Base-by-base conservation (phyloP, 2,888 invertebrate species). In the Hymenopus coronatus region DNA sequence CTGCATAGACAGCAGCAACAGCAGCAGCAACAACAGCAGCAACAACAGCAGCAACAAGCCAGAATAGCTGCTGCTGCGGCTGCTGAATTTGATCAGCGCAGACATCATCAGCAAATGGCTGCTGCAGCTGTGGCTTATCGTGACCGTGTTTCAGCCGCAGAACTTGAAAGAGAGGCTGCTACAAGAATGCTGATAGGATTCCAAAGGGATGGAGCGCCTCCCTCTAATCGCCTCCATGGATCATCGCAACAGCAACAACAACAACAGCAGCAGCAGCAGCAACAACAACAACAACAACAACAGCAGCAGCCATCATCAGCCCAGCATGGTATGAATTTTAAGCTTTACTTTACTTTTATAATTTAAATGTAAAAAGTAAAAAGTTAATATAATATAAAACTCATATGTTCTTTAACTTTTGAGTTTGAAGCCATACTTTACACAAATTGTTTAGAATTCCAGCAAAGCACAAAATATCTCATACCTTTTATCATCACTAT, bases 1-100 rank as follows among this genome's bases (percentile, higher is more conserved):
- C 91, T 91, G 88, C 93, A 93, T 90, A 93, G 93, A 90, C 93
- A 93, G 14, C 93, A 93, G 9, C 93, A 93, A 89, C 93, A 93
- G 0, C 91, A 86, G 93, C 30, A 93, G 92, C 90, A 92, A 92
- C 88, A 88, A 84, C 90, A 91, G 85, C 85, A 84, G 27, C 90
- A 91, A 28, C 91, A 91, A 88, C 91, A 91, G 85, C 91, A 91
- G 88, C 91, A 91, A 84, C 91, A 70, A 6, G 86, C 89, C 40
- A 91, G 91, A 82, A 12, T 86, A 84, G 28, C 88, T 7, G 86
- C 81, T 46, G 86, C 91, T 90, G 30, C 91, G 91, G 89, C 92
- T 93, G 83, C 93, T 93, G 89, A 87, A 15, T 87, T 87, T 82
- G 87, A 87, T 20, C 93, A 93, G 91, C 92, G 91, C 89, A 92